Base-by-base conservation (phyloP, 2,113 vertebrate genomes). In the Tiliqua scincoides region DNA sequence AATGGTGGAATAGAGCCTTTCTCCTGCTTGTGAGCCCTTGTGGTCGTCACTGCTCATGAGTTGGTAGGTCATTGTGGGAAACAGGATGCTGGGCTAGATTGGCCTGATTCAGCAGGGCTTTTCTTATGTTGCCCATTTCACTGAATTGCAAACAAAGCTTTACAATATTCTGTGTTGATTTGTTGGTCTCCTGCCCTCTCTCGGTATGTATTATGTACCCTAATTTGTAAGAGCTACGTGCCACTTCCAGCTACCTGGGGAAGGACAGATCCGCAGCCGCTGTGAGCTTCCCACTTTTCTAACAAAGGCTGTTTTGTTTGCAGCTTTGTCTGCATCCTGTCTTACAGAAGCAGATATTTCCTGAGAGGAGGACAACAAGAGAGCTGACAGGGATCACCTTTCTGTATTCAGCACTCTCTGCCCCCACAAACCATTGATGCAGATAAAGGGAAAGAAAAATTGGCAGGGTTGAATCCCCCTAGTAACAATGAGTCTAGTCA, bases 311-410 rank as follows among this genome's bases (percentile, higher is more conserved):
- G 52, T 79, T 94, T 89, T 95, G 85, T 90, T 91, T 87, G 18
- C 27, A 86, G 32, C 1, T 6, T 0, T 79, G 83, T 91, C 75
- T 86, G 89, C 76, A 82, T 91, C 83, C 74, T 85, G 85, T 82
- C 76, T 93, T 89, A 88, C 75, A 72, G 88, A 79, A 88, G 77
- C 89, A 95, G 72, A 79, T 92, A 91, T 95, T 95, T 95, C 82
- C 84, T 94, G 40, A 54, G 93, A 91, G 94, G 94, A 92, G 62
- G 27, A n/a, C 67, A n/a, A 43, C 79, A 88, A 70, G 74, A 82
- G 54, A 88, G 85, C 85, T 84, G 67, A 89, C 76, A 6, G 2
- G 84, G 77, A 77, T 90, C 74, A 87, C 73, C 57, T 95, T 93
- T 70, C 88, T 77, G 21, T 10, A 3, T 17, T 86, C 87, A 48